These are phyloP conservation scores for Serrognathus titanus DNA, from an alignment of 2,888 invertebrate species.

Conservation along the genomic window DNA sequence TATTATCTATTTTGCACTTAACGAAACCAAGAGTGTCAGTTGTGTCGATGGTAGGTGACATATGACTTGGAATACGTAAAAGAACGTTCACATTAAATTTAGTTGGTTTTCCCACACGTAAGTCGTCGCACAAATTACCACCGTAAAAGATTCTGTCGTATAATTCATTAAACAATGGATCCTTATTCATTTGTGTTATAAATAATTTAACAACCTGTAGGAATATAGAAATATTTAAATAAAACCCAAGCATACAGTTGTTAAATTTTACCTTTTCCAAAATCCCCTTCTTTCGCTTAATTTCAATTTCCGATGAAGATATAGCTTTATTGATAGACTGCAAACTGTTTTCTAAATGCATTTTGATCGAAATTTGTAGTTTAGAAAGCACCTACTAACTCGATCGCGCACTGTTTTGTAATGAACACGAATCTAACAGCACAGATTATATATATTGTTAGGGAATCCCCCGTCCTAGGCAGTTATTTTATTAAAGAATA, in stretches of 20 bases:
- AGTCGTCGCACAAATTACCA: slow-evolving; percentile 60
- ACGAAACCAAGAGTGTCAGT: too few species aligned
- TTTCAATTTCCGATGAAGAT: slow-evolving; percentile 22
- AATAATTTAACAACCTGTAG: slow-evolving; percentile 33
- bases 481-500: too few species aligned
- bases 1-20: too few species aligned
- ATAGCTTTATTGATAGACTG: slow-evolving; percentile 28
- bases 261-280: slow-evolving; percentile 38
- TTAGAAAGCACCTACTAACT: too few species aligned
- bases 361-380: neutral
- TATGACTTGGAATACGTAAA: slow-evolving; percentile 32
- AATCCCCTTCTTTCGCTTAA: slow-evolving; percentile 40
- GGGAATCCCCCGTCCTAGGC: too few species aligned
- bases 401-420: too few species aligned
- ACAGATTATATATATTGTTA: too few species aligned
- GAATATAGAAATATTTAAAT: neutral
- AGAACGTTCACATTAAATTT: slow-evolving; percentile 62
- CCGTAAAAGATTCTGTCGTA: slow-evolving; percentile 48
- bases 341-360: slow-evolving; percentile 28
- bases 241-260: too few species aligned
- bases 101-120: slow-evolving; percentile 57
- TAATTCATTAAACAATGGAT: slow-evolving; percentile 36
- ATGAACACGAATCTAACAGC: too few species aligned
- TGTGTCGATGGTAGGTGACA: too few species aligned
- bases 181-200: slow-evolving; percentile 36